Percentiles rank a stretch among this genome's conserved stretches.
Conservation (phyloP, 2,797 vertebrate species). For the Mus minutoides region DNA sequence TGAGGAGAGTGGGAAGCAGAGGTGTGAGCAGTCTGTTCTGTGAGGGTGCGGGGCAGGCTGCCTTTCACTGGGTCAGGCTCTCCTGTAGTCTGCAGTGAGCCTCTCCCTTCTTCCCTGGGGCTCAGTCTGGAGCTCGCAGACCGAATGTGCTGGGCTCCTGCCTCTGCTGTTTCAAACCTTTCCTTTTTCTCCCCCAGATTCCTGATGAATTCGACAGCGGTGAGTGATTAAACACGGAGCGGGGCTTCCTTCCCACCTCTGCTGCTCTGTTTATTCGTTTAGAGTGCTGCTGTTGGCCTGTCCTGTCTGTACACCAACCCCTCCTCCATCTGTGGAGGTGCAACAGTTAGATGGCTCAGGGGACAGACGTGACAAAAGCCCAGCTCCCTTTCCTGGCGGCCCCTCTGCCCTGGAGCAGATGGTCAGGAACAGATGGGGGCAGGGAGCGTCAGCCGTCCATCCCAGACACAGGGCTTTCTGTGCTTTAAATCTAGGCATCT, state of each 20-base stretch:
- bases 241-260: background rate
- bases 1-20: constrained; percentile 76
- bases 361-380: constrained; percentile 55
- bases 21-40: background rate
- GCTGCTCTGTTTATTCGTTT: background rate
- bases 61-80: background rate
- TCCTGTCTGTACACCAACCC: background rate
- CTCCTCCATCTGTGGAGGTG: background rate
- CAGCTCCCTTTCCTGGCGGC: constrained; percentile 28
- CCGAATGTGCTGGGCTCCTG: background rate
- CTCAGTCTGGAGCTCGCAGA: background rate
- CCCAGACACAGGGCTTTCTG: constrained; percentile 63
- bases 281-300: background rate
- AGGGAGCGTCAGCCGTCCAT: background rate
- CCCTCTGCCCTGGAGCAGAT: constrained; percentile 74
- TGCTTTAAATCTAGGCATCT: constrained; percentile 67
- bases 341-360: constrained; percentile 57
- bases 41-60: background rate
- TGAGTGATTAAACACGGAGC: constrained; percentile 85
- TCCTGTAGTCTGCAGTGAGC: constrained; percentile 22
- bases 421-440: constrained; percentile 69
- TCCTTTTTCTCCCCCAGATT: constrained; percentile 87
- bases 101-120: background rate
- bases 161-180: constrained; percentile 23
- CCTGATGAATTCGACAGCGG: constrained; percentile 95